These are phyloP conservation scores for Rhynchonycteris naso DNA, from an alignment of 2,797 vertebrate genomes.

Conservation along the genomic window DNA sequence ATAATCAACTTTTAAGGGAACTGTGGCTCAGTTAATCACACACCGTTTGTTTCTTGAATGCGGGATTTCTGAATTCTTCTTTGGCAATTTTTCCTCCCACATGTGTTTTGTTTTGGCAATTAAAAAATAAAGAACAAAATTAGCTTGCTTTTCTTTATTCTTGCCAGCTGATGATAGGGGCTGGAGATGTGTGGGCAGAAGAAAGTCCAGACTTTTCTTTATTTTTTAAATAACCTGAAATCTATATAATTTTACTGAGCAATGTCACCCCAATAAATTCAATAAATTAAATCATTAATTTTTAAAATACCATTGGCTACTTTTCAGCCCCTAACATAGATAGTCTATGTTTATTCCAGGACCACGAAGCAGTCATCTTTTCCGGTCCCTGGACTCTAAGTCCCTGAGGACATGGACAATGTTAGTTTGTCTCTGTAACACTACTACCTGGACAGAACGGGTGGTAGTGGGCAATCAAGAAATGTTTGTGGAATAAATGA, in stretches of 20 bases:
- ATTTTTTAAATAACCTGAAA: neutral
- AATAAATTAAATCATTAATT: neutral
- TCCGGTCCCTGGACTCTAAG: neutral
- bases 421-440: neutral
- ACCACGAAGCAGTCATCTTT: neutral
- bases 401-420: neutral
- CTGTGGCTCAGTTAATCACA: conserved; percentile 1
- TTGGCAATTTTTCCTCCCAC: neutral
- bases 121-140: neutral
- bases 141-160: conserved; percentile 36
- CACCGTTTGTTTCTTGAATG: conserved; percentile 13
- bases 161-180: neutral
- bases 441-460: neutral
- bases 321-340: neutral
- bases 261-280: neutral
- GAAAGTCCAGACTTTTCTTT: neutral
- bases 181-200: neutral
- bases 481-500: neutral
- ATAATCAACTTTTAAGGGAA: neutral
- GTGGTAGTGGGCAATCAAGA: neutral
- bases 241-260: neutral
- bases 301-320: neutral
- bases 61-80: neutral
- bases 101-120: conserved; percentile 41
- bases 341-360: neutral